Percentiles rank a stretch among this genome's conserved stretches.
Conservation (phyloP, 1,140 invertebrate genomes). For the Trigoniulus corallinus region DNA sequence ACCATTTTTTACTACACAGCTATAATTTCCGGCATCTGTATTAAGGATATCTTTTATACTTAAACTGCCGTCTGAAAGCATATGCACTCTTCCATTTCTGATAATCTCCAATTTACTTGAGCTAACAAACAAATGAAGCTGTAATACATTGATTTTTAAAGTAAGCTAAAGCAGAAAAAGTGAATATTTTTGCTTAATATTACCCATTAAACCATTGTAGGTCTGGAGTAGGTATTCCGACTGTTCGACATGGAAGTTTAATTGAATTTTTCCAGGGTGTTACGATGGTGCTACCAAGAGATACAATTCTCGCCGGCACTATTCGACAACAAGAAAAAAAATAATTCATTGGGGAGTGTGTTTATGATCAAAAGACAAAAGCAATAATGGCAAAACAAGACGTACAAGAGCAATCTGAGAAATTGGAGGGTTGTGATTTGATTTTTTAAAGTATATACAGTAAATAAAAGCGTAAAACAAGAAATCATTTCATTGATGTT, state of each 20-base stretch:
- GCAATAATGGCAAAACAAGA: too few relatives aligned
- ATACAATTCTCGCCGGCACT: conserved; percentile 85
- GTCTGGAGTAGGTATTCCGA: conserved; percentile 70
- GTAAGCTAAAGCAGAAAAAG: neutral
- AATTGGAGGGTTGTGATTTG: too few relatives aligned
- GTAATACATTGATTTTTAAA: neutral
- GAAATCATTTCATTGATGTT: neutral
- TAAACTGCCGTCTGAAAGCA: neutral
- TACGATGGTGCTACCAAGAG: conserved; percentile 75
- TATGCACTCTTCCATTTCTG: neutral
- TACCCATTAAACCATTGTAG: conserved; percentile 46
- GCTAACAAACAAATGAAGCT: neutral
- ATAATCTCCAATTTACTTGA: neutral
- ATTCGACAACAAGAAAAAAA: too few relatives aligned
- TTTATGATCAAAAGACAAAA: too few relatives aligned
- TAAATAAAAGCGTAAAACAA: too few relatives aligned
- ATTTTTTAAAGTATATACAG: too few relatives aligned
- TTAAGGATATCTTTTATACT: neutral
- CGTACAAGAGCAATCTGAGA: too few relatives aligned
- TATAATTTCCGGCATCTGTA: conserved; percentile 6
- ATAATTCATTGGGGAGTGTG: too few relatives aligned
- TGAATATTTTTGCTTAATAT: neutral
- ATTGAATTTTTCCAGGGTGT: conserved; percentile 81
- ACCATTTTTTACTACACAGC: neutral
- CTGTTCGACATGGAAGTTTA: conserved; percentile 73